Conservation (phyloP, 1,140 invertebrate genomes). For the Drosophila lowei region DNA sequence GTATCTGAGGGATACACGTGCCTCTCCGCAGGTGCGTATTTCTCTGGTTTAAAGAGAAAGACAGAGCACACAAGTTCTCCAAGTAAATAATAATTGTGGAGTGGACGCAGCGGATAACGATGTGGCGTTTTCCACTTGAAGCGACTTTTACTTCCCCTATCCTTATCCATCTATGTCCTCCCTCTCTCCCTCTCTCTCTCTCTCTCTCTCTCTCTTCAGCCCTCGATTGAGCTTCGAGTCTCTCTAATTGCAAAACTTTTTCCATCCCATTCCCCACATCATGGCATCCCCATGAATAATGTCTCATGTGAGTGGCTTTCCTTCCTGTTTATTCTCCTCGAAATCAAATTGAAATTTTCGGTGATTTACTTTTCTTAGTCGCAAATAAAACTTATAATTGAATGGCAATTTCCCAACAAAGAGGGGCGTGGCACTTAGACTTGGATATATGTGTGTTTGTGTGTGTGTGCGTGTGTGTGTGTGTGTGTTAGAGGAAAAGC, state of each 20-base stretch:
- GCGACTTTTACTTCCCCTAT: neutral
- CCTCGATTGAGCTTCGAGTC: slow-evolving; percentile 4
- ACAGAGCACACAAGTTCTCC: neutral
- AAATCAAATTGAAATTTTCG: slow-evolving; percentile 44
- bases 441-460: neutral
- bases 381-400: slow-evolving; percentile 70
- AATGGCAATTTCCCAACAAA: slow-evolving; percentile 46
- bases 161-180: neutral
- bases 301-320: slow-evolving; percentile 40
- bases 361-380: slow-evolving; percentile 44
- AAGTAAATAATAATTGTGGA: slow-evolving; percentile 37
- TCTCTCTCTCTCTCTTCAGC: neutral
- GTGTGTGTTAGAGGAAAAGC: slow-evolving; percentile 26
- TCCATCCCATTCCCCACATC: slow-evolving; percentile 21
- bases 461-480: slow-evolving; percentile 2
- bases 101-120: slow-evolving; percentile 19
- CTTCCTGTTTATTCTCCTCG: slow-evolving; percentile 59
- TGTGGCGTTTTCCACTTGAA: slow-evolving; percentile 41
- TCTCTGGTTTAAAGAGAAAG: slow-evolving; percentile 24
- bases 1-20: slow-evolving; percentile 50
- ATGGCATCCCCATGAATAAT: slow-evolving; percentile 13
- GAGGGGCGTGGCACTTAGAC: slow-evolving; percentile 31
- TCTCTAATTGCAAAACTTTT: slow-evolving; percentile 69
- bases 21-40: slow-evolving; percentile 61
- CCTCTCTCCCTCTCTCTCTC: neutral